Base-by-base conservation (phyloP, 2,888 invertebrate species). In the Hyposoter didymator region DNA sequence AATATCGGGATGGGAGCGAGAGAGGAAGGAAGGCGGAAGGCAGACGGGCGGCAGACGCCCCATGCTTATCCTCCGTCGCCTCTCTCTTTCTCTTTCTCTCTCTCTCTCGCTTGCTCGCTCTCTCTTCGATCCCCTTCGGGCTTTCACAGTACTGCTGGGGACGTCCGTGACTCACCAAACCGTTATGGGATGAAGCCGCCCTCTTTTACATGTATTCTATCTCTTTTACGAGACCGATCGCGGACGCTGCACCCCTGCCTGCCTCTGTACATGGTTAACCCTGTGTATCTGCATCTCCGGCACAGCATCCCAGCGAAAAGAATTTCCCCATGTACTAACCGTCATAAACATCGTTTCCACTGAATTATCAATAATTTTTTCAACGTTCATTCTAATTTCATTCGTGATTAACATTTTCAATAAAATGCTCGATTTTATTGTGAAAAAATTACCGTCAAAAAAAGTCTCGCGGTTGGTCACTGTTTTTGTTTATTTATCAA, bases 41-140 rank as follows among this genome's bases (percentile, higher is more conserved):
- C 93, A 93, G 93, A 93, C 93, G 90, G 92, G 91, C 92, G 93
- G 92, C 93, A 93, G 93, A 93, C 93, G 92, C 91, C 91, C 91
- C 91, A 89, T 91, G 92, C 91, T 92, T 92, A 92, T 91, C 88
- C 91, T 88, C 84, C 82, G 64, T 84, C 85, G 70, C 75, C 78
- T 85, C 82, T 83, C 85, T 55, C 22, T n/a, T n/a, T n/a, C n/a
- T n/a, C n/a, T n/a, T n/a, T n/a, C n/a, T 52, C 72, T 17, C 52
- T 45, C 43, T 52, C 72, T 69, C 66, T 69, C n/a, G 19, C 55
- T 22, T 12, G 10, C 22, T 43, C 72, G 12, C 52, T 52, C 43
- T 52, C 72, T 69, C 66, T 69, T 78, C 78, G 55, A 67, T 78
- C 64, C 76, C 84, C 74, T 70, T 78, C 55, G 84, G 69, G 66